Evolutionary conservation across 2,888 invertebrate genomes (phyloP), one percentile per base, ranked within the genome.

Genomic region (Drosophila merina): DNA sequence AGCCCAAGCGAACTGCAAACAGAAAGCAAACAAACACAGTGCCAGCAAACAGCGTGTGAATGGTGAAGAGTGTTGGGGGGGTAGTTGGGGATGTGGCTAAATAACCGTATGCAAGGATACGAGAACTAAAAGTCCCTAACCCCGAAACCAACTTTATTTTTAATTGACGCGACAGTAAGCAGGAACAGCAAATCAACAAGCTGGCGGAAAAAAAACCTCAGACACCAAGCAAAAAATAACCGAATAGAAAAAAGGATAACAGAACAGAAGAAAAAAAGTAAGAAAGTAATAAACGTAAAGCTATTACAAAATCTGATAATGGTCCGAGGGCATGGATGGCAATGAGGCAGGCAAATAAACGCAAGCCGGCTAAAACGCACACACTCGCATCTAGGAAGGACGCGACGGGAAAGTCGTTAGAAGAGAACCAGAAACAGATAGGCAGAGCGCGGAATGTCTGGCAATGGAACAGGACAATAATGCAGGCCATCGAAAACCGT

Each of bases 221-320:
- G 20, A 20, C 20, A 20, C 20, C 20, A 12, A 30, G 25, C 14
- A 8, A 36, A 36, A 36, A 36, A 36, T 6, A 6, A 3, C 47
- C n/a, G 47, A 60, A 31, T 30, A 38, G 59, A 58, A 60, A 57
- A 66, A 66, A 20, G 55, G 40, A 45, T 28, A 63, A 20, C 55
- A 56, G 67, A 76, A 71, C 68, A 72, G 64, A 80, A 75, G 73
- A 76, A 78, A 77, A 71, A 70, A 30, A 63, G 50, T 49, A 85
- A 87, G 82, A 87, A 86, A 88, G 85, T 88, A 86, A 86, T 86
- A 86, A 86, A 80, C 88, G 86, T 88, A 88, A 88, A 88, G 86
- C 88, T 88, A 88, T 88, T 88, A 88, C 88, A 82, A 88, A 88
- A 88, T 88, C 88, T 88, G 88, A 88, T 88, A 81, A 88, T 88